Evolutionary conservation across 2,888 invertebrate genomes (phyloP).

Genomic region (Meta bourneti): DNA sequence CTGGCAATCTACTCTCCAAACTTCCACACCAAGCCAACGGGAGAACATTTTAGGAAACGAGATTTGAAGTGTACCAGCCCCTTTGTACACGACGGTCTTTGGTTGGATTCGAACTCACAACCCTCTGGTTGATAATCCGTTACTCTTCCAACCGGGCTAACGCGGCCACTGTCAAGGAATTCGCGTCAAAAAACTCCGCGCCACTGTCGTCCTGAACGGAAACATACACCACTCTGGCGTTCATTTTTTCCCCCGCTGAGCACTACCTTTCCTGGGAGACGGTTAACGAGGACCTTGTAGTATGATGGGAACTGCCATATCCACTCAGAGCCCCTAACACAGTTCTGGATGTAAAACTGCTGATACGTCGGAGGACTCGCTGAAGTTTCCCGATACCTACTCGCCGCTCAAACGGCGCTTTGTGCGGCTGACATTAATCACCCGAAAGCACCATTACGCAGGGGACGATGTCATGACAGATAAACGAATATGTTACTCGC

Average conservation of each 20-base stretch:
- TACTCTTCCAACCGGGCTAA: background rate
- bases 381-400: conserved; percentile 49
- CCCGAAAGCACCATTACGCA: conserved; percentile 10
- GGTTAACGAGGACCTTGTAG: conserved; percentile 37
- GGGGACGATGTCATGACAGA: conserved; percentile 48
- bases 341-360: conserved; percentile 43
- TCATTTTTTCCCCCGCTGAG: background rate
- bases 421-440: conserved; percentile 60
- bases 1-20: no score
- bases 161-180: background rate
- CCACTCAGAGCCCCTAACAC: conserved; percentile 39
- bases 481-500: conserved; percentile 38
- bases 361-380: conserved; percentile 7
- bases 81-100: no score
- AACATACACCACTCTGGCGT: conserved; percentile 23
- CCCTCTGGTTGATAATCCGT: no score
- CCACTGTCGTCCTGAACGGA: background rate
- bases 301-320: conserved; percentile 53
- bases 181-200: background rate
- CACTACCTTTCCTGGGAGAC: background rate
- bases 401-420: conserved; percentile 7
- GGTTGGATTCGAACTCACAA: no score
- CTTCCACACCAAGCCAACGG: no score
- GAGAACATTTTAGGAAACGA: no score
- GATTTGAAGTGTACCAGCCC: background rate